These are phyloP conservation scores for Hippocampus guttulatus DNA, from an alignment of 2,113 vertebrate species.

Conservation along the genomic window DNA sequence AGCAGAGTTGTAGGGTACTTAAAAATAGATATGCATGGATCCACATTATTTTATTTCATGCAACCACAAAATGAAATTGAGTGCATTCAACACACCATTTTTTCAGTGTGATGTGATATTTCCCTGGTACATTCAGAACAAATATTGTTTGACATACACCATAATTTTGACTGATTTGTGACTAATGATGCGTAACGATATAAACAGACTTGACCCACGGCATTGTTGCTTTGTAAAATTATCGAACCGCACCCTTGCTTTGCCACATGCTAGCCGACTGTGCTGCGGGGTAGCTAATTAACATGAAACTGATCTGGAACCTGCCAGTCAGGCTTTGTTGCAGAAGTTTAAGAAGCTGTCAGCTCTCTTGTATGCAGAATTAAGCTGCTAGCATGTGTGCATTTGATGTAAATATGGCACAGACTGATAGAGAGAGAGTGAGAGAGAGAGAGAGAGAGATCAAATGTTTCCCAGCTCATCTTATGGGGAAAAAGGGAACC, in stretches of 20 bases:
- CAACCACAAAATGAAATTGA: too few relatives aligned
- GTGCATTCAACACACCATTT: too few relatives aligned
- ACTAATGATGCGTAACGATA: too few relatives aligned
- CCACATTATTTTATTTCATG: too few relatives aligned
- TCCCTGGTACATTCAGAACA: too few relatives aligned
- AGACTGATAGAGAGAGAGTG: background rate
- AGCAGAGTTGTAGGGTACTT: too few relatives aligned
- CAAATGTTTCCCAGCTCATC: background rate
- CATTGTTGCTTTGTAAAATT: background rate
- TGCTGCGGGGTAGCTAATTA: slow-evolving; percentile 44
- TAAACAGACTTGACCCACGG: too few relatives aligned
- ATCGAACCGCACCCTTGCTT: slow-evolving; percentile 41
- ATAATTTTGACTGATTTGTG: too few relatives aligned
- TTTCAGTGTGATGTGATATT: too few relatives aligned
- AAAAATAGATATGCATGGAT: too few relatives aligned
- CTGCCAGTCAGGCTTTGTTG: slow-evolving; percentile 37
- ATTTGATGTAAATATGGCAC: slow-evolving; percentile 14
- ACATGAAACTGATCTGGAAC: slow-evolving; percentile 49
- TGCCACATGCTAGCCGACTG: slow-evolving; percentile 33
- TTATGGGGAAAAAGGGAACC: background rate
- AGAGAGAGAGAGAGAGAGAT: background rate
- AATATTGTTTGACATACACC: too few relatives aligned
- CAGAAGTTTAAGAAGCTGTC: slow-evolving; percentile 7
- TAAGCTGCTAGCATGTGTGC: slow-evolving; percentile 6
- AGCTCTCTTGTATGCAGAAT: slow-evolving; percentile 3